Base-by-base conservation (phyloP, 1,140 invertebrate genomes). In the Drosophila murphyi region DNA sequence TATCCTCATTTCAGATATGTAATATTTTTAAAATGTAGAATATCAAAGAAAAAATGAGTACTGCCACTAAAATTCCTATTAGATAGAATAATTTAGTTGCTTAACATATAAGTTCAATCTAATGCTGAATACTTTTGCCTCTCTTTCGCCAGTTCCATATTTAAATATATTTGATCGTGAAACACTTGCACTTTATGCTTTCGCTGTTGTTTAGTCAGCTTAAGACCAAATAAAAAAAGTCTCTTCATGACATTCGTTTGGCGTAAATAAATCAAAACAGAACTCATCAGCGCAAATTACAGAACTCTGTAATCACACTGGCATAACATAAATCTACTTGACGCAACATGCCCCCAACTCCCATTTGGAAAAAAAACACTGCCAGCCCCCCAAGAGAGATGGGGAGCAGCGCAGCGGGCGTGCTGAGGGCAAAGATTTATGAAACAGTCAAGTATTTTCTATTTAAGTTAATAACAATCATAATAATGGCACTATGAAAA, bases 391-490 rank as follows among this genome's bases (percentile, higher is more conserved):
- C 29, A 32, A n/a, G 39, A 20, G n/a, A 39, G 48, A n/a, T 68
- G 64, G 72, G 57, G 71, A 55, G 71, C 48, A 54, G 54, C 62
- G 64, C 74, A 73, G 63, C 70, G 57, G 63, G 74, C 55, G 60
- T 37, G 47, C 35, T 45, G 57, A 43, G 70, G 43, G 76, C 52
- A 61, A 77, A 89, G 85, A 89, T 85, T 89, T 89, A 89, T 89
- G 85, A 83, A 89, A 90, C 78, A 85, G 85, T 89, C 86, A 78
- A 89, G 85, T 89, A 89, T 89, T 89, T 89, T 89, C 85, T 89
- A 89, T 89, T 89, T 89, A 89, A 89, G 85, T 89, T 89, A 89
- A 89, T 89, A 89, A 89, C 85, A 89, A 89, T 89, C 85, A 89
- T 89, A 89, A 89, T 89, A 89, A 89, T 89, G 85, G 81, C 77